Conservation (phyloP, 2,888 invertebrate species). For the Notodonta dromedarius region DNA sequence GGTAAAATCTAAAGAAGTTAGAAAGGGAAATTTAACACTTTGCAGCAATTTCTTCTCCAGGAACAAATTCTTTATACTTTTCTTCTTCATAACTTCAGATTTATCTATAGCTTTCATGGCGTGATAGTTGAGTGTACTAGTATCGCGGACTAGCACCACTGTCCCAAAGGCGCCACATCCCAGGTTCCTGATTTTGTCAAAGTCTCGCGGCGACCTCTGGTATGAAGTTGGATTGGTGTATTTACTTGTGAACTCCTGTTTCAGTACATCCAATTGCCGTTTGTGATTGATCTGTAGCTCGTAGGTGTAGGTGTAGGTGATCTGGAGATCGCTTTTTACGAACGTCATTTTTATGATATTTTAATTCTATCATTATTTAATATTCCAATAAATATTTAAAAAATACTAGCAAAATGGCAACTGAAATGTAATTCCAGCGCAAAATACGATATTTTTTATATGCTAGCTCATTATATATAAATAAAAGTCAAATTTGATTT, state of each 20-base stretch:
- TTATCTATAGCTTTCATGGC: conserved; percentile 96
- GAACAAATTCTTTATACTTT: conserved; percentile 91
- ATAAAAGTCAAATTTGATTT: neutral
- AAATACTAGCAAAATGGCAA: neutral
- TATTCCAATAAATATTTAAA: neutral
- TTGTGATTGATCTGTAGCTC: conserved; percentile 53
- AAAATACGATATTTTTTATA: neutral
- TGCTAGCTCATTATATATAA: neutral
- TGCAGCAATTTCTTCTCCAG: conserved; percentile 94
- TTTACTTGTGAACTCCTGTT: conserved; percentile 55
- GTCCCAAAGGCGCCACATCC: conserved; percentile 95
- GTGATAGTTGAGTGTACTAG: conserved; percentile 83
- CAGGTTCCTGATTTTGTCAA: conserved; percentile 88
- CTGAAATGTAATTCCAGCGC: too few relatives aligned
- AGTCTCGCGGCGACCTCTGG: conserved; percentile 81
- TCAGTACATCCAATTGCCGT: conserved; percentile 58
- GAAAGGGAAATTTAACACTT: conserved; percentile 92
- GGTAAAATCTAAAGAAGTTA: conserved; percentile 90
- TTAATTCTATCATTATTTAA: neutral
- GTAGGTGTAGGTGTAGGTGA: conserved; percentile 39
- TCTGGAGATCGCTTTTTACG: conserved; percentile 40
- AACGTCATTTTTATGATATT: conserved; percentile 42
- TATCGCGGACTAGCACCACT: conserved; percentile 89
- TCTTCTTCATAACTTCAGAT: conserved; percentile 90
- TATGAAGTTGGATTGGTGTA: conserved; percentile 36